Conservation (phyloP, 92 coral and sea anemone species). For the Umimayanthus chanpuru region DNA sequence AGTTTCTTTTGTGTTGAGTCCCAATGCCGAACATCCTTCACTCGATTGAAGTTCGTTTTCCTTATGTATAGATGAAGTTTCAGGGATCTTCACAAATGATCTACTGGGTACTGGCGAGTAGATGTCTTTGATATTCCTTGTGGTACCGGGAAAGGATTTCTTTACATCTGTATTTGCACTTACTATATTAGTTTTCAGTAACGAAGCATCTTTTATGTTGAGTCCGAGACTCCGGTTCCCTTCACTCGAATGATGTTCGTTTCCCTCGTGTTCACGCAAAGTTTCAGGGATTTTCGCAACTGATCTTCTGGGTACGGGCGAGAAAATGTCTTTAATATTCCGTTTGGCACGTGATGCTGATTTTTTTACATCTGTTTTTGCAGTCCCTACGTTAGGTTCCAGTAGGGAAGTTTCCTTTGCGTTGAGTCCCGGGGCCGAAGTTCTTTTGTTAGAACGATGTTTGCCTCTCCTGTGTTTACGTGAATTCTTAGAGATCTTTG, state of each 20-base stretch:
- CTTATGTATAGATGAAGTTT: neutral
- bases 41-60: neutral
- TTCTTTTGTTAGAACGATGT: neutral
- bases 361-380: neutral
- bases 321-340: constrained; percentile 9
- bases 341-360: neutral
- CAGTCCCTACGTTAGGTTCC: neutral
- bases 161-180: neutral
- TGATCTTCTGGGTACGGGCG: neutral
- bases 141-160: neutral
- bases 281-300: neutral
- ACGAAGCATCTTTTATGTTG: neutral
- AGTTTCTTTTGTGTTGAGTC: neutral
- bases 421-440: neutral
- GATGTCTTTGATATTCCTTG: neutral
- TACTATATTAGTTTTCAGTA: neutral
- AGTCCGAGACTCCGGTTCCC: neutral
- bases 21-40: neutral
- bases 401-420: neutral
- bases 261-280: neutral
- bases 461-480: neutral
- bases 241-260: neutral
- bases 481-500: neutral
- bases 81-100: neutral
- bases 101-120: neutral